Percentiles rank a stretch among this genome's conserved stretches.
phyloP scores from a whole-genome alignment of 2,888 invertebrate species.

The Polydrusus cervinus region DNA sequence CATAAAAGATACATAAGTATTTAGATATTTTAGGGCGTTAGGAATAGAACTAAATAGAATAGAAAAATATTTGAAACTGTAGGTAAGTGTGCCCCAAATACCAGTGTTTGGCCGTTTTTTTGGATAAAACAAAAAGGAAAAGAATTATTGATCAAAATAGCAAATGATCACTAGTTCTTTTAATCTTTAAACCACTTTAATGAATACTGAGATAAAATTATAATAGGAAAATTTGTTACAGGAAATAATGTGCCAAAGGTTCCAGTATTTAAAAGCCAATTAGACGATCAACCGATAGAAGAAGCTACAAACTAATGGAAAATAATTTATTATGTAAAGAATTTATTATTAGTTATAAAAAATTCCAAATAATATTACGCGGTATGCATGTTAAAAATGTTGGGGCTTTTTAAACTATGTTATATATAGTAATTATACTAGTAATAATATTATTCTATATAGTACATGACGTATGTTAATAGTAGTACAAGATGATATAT shows the following conservation, averaged over 20 bases:
- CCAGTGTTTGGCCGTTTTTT: no score
- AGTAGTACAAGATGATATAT: no score
- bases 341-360: neutral
- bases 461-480: no score
- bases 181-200: no score
- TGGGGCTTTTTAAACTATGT: conserved; percentile 8
- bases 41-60: no score
- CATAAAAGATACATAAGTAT: no score
- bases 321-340: conserved; percentile 15
- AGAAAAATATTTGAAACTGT: no score
- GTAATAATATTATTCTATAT: neutral
- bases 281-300: conserved; percentile 34
- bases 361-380: neutral
- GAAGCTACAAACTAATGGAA: conserved; percentile 36
- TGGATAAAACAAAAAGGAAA: no score
- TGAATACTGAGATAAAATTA: neutral
- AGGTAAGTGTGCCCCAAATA: no score
- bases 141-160: no score
- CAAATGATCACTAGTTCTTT: no score
- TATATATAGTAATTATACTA: neutral
- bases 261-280: conserved; percentile 20
- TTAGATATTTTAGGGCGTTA: no score
- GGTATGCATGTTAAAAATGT: conserved; percentile 5
- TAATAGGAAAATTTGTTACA: conserved; percentile 19
- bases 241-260: conserved; percentile 28